phyloP scores from a whole-genome alignment of 2,797 vertebrate genomes.

The Notolepis coatsorum region DNA sequence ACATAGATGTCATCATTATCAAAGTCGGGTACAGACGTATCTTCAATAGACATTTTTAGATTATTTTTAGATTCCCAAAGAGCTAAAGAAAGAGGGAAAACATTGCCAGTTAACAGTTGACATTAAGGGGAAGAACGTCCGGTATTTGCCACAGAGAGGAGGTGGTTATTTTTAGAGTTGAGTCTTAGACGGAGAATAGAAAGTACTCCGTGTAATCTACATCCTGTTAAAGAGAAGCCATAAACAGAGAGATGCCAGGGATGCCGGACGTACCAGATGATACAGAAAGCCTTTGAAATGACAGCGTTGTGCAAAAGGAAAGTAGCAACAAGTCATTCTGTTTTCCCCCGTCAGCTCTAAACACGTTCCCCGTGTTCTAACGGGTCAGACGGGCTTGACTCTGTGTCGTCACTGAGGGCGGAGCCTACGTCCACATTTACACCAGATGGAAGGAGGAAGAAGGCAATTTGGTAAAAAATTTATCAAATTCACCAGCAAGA shows the following conservation, averaged over 20 bases:
- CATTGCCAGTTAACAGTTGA: neutral
- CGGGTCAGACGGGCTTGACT: neutral
- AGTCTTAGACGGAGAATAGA: neutral
- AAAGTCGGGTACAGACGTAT: neutral
- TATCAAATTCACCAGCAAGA: no score
- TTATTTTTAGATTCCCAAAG: conserved; percentile 3
- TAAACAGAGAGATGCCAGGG: conserved; percentile 11
- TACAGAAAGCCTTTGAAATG: conserved; percentile 4
- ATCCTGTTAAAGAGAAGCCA: conserved; percentile 8
- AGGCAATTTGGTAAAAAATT: no score
- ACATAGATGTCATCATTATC: conserved; percentile 1
- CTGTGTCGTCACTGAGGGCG: neutral
- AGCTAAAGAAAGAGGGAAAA: neutral
- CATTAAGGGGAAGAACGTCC: neutral
- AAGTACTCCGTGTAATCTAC: neutral
- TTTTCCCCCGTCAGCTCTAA: neutral
- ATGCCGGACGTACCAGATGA: conserved; percentile 3
- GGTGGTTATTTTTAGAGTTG: neutral
- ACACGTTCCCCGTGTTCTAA: neutral
- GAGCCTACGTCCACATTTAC: neutral
- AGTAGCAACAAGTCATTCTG: neutral
- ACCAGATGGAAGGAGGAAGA: no score
- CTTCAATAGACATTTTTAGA: neutral
- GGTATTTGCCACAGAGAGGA: no score
- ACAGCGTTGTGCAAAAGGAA: conserved; percentile 7